These are phyloP conservation scores for Aradus depressus DNA, from an alignment of 2,888 invertebrate species.

Conservation along the genomic window DNA sequence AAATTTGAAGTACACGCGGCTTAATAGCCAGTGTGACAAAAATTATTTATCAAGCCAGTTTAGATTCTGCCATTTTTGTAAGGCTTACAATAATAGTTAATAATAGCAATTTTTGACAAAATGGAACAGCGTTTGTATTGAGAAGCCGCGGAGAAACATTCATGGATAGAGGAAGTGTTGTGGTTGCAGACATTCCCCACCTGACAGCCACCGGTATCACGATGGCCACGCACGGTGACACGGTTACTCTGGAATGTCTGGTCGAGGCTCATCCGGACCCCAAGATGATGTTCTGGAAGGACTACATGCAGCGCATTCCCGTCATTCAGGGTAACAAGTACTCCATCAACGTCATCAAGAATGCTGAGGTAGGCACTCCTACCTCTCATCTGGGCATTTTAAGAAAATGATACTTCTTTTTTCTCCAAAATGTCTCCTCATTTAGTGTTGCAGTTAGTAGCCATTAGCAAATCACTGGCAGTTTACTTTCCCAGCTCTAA, in stretches of 20 bases:
- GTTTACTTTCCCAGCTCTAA: too few species aligned
- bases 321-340: constrained; percentile 69
- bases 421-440: too few species aligned
- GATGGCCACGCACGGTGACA: constrained; percentile 62
- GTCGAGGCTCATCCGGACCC: constrained; percentile 71
- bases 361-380: constrained; percentile 48
- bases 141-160: too few species aligned
- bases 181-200: constrained; percentile 56
- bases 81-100: neutral
- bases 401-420: too few species aligned
- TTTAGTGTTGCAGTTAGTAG: too few species aligned
- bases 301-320: constrained; percentile 58
- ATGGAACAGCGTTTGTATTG: too few species aligned
- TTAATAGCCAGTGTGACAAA: too few species aligned
- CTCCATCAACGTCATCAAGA: constrained; percentile 48
- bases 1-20: too few species aligned
- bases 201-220: constrained; percentile 67
- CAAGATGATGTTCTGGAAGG: constrained; percentile 70
- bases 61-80: neutral
- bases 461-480: too few species aligned
- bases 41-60: too few species aligned
- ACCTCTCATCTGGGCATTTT: too few species aligned
- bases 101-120: neutral
- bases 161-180: too few species aligned
- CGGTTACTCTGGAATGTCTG: constrained; percentile 62